A percentile compares a stretch with the other conserved stretches of the same genome.
Evolutionary conservation across 2,888 invertebrate species (phyloP).

Genomic region (Augiades crinisus): DNA sequence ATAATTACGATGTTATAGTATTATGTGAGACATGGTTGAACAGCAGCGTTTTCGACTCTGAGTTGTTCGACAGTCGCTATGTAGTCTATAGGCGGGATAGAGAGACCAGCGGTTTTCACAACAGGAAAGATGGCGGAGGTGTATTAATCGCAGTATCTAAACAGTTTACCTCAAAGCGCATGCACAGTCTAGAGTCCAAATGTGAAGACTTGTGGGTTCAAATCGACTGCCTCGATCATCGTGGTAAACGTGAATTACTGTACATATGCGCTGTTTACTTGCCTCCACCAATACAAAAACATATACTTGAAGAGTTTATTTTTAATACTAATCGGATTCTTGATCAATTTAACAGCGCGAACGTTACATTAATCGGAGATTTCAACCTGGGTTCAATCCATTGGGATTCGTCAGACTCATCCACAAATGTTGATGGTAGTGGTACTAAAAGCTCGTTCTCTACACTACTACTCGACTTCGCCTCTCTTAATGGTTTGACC

Average conservation of each 20-base stretch:
- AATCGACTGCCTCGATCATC: not conserved
- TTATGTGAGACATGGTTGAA: not conserved
- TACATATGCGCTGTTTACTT: conserved; percentile 19
- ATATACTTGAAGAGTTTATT: conserved; percentile 15
- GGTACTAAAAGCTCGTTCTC: not conserved
- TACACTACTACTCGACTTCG: not conserved
- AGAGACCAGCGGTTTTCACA: not conserved
- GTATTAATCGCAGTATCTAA: conserved; percentile 20
- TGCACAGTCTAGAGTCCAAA: not conserved
- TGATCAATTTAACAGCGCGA: not conserved
- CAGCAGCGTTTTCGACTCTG: not conserved
- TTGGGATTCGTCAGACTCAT: not conserved
- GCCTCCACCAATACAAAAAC: conserved; percentile 22
- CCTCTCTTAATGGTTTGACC: not conserved
- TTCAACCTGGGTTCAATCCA: not conserved
- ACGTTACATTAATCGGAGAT: not conserved
- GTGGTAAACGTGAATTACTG: not conserved
- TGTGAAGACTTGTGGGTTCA: conserved; percentile 26
- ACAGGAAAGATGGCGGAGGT: conserved; percentile 9
- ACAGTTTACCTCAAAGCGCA: not conserved
- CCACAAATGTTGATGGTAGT: no score
- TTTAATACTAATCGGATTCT: not conserved
- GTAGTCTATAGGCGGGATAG: not conserved
- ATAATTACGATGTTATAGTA: not conserved
- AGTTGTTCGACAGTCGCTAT: not conserved